phyloP scores from a whole-genome alignment of 2,113 vertebrate genomes.

The Formicarius rufipectus region DNA sequence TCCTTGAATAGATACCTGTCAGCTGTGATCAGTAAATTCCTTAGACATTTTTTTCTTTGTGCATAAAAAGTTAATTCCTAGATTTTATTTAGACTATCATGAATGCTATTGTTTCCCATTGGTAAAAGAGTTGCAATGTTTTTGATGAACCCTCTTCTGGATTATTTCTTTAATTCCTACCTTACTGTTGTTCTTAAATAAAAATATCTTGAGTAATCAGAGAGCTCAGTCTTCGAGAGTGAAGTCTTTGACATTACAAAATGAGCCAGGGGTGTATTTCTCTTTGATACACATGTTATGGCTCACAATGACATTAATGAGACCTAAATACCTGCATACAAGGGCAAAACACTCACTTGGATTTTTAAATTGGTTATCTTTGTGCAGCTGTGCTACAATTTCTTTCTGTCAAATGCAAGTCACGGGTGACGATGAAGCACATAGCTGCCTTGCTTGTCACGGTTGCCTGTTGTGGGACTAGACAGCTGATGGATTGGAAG shows the following conservation, averaged over 20 bases:
- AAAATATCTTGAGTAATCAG: not conserved
- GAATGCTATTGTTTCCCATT: not conserved
- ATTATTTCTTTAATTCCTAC: not conserved
- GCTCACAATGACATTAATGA: not conserved
- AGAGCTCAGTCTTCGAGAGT: not conserved
- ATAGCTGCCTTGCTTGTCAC: not conserved
- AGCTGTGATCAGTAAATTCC: conserved; percentile 1
- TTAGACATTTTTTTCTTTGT: not conserved
- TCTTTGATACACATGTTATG: not conserved
- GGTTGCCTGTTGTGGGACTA: not conserved
- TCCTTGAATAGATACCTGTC: not conserved
- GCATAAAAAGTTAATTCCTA: not conserved
- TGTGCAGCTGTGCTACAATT: not conserved
- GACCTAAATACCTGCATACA: not conserved
- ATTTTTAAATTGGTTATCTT: not conserved
- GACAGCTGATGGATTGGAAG: not conserved
- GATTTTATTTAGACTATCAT: not conserved
- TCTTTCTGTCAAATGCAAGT: not conserved
- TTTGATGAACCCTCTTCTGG: not conserved
- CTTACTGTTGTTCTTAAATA: not conserved
- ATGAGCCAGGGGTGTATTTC: accelerated
- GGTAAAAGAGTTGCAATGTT: not conserved
- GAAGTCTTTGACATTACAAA: not conserved
- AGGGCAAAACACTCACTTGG: not conserved
- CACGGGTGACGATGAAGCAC: not conserved